Evolutionary conservation across 2,113 vertebrate genomes (phyloP), one percentile per base, ranked within the genome.

Genomic region (Megaceryle maxima): DNA sequence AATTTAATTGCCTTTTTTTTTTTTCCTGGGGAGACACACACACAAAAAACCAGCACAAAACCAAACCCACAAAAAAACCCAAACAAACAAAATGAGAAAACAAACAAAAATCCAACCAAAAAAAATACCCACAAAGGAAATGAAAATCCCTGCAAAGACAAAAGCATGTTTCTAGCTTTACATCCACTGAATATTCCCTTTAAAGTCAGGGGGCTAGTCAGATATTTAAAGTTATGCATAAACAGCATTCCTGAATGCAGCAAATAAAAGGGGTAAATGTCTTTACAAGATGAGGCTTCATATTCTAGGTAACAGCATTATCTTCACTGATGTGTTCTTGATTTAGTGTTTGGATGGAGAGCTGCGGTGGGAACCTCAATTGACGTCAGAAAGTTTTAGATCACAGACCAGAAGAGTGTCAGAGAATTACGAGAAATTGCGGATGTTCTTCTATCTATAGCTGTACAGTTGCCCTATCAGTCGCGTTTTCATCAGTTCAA

Each of bases 341-440:
- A 89, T 92, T 79, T 66, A 56, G 37, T 9, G 60, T 83, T 92
- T 84, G 87, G 74, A 62, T 0, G 5, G 87, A 75, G 77, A 83
- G 43, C 64, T 78, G 77, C 1, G 5, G 51, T 67, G 87, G 94
- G 77, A 93, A 88, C 92, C 93, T 96, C 76, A 66, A 51, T 74
- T 97, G 91, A 95, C 80, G 72, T 93, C 91, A 92, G 90, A 60
- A 67, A 66, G 60, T 55, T 96, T 96, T 90, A 94, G 94, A 94
- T 95, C 96, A 87, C 66, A 84, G 86, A 39, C 46, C 77, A 94
- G 92, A 80, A 44, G 83, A 97, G 88, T 93, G 95, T 96, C 95
- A 94, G 90, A 63, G 94, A 85, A 44, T 86, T 92, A 77, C 5
- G 10, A 93, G 94, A 46, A 88, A 5, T 28, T 0, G 1, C 4